Evolutionary conservation across 2,888 invertebrate species (phyloP).

Genomic region (Eucera pruinosa): DNA sequence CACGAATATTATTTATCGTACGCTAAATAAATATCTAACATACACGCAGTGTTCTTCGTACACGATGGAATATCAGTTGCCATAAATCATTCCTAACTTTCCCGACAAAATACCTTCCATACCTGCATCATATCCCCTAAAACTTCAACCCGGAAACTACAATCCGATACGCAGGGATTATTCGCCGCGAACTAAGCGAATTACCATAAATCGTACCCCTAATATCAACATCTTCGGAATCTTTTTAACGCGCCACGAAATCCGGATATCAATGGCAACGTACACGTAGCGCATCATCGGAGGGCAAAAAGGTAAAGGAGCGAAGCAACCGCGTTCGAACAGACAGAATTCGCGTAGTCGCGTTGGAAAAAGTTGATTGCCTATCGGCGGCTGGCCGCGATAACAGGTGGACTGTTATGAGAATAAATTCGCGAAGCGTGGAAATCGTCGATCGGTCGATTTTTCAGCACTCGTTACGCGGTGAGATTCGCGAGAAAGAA

Average conservation of each 20-base stretch:
- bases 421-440: slow-evolving; percentile 55
- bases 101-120: not conserved
- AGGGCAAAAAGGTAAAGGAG: not conserved
- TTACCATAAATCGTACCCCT: no score
- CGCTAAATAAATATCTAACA: slow-evolving; percentile 1
- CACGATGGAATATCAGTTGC: not conserved
- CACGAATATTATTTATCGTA: not conserved
- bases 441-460: slow-evolving; percentile 42
- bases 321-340: not conserved
- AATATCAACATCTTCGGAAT: no score
- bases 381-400: slow-evolving; percentile 59
- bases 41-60: not conserved
- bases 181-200: not conserved
- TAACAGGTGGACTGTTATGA: slow-evolving; percentile 66
- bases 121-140: no score
- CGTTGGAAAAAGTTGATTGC: slow-evolving; percentile 52
- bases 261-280: no score
- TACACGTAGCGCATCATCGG: no score
- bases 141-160: no score
- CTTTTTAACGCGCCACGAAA: no score
- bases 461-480: slow-evolving; percentile 43
- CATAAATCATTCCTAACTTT: slow-evolving; percentile 1
- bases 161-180: not conserved
- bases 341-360: not conserved
- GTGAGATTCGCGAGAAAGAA: slow-evolving; percentile 35